These are phyloP conservation scores for Platycercus adscitus DNA, from an alignment of 2,113 vertebrate species.

Conservation along the genomic window DNA sequence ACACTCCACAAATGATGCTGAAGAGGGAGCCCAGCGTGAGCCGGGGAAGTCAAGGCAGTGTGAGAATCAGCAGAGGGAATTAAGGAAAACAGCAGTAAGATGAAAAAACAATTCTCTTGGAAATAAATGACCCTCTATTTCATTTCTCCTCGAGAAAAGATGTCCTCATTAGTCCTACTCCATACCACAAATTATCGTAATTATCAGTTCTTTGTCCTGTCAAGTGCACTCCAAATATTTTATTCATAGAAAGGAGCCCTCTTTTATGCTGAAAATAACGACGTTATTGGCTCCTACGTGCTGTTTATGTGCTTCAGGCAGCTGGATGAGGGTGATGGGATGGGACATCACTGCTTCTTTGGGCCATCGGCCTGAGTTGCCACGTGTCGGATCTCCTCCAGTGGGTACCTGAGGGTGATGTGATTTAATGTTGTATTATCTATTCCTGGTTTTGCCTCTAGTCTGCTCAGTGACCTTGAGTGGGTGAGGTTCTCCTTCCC, in stretches of 20 bases:
- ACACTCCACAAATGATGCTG: background rate
- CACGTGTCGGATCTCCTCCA: background rate
- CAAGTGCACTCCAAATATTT: conserved; percentile 35
- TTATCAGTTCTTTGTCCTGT: conserved; percentile 27
- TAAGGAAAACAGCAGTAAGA: conserved; percentile 24
- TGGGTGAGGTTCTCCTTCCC: background rate
- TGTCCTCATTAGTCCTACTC: conserved; percentile 23
- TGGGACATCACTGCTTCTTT: rapidly evolving
- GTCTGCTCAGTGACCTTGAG: background rate
- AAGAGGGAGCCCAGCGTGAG: conserved; percentile 27
- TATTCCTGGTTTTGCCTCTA: background rate
- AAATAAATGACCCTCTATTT: background rate
- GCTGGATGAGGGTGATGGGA: background rate
- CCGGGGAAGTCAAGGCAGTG: background rate
- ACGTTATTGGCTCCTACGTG: background rate
- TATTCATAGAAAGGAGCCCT: background rate
- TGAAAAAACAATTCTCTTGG: conserved; percentile 1
- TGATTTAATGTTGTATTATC: background rate
- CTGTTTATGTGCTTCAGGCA: background rate
- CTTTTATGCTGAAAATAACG: background rate
- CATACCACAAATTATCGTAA: background rate
- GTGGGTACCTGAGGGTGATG: background rate
- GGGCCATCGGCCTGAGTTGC: rapidly evolving
- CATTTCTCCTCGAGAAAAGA: conserved; percentile 9
- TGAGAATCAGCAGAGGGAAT: conserved; percentile 37